A percentile compares a stretch with the other conserved stretches of the same genome.
Conservation (phyloP, 2,888 invertebrate genomes). For the Patella depressa region DNA sequence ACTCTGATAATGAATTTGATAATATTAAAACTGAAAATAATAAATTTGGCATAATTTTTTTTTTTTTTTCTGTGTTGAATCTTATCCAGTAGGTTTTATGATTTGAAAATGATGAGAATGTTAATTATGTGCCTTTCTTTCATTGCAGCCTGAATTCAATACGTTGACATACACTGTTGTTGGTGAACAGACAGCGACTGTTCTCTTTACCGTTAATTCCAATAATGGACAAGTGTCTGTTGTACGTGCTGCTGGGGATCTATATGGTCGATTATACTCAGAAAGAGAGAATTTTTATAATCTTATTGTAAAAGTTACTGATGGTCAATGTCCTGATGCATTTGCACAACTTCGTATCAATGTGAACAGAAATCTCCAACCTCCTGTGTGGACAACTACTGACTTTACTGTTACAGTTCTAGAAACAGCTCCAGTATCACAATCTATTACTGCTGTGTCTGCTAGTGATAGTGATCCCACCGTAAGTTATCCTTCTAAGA, state of each 20-base stretch:
- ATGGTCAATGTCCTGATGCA: not conserved
- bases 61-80: no score
- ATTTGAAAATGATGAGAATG: no score
- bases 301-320: not conserved
- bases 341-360: not conserved
- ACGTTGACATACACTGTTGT: constrained; percentile 41
- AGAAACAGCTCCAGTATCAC: not conserved
- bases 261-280: not conserved
- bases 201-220: constrained; percentile 61
- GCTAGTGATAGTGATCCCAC: not conserved
- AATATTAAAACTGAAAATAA: no score
- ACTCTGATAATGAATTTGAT: no score
- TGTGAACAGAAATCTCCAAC: not conserved
- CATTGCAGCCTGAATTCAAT: constrained; percentile 47
- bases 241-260: constrained; percentile 47
- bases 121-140: no score
- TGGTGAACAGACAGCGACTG: constrained; percentile 38
- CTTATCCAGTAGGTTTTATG: no score
- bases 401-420: not conserved
- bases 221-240: constrained; percentile 57
- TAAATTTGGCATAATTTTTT: no score
- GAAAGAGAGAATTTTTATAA: not conserved
- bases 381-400: not conserved
- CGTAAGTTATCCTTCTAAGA: not conserved
- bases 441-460: not conserved